Conservation (phyloP, 2,113 vertebrate genomes). For the Fukomys damarensis region DNA sequence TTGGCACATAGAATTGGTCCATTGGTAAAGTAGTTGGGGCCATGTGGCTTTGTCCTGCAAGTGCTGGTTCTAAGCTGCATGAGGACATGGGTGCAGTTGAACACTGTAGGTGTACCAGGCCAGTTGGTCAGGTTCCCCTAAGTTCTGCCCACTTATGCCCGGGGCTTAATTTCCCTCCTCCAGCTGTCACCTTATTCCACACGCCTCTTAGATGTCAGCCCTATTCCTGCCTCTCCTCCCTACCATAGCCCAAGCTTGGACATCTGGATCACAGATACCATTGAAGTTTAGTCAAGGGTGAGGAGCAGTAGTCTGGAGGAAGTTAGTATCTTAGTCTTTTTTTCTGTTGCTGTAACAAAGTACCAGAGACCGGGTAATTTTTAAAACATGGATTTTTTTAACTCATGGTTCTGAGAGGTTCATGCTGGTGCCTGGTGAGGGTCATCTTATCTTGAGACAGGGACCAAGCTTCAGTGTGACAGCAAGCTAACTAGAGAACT, state of each 20-base stretch:
- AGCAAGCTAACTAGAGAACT: not conserved
- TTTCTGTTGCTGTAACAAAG: not conserved
- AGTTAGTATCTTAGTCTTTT: not conserved
- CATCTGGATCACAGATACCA: not conserved
- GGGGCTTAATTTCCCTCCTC: not conserved
- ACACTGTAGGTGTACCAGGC: accelerated
- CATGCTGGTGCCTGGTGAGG: not conserved
- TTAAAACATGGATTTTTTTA: not conserved
- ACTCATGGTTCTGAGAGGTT: not conserved
- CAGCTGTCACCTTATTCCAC: not conserved
- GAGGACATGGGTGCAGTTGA: not conserved
- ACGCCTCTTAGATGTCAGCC: too few relatives aligned
- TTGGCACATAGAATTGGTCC: not conserved
- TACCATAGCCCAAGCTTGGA: not conserved
- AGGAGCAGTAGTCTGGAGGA: not conserved
- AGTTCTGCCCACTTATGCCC: not conserved
- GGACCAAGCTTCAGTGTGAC: too few relatives aligned
- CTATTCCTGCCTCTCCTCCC: not conserved
- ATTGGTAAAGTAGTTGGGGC: not conserved
- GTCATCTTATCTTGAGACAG: not conserved
- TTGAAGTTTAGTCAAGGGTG: not conserved
- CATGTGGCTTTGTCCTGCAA: not conserved
- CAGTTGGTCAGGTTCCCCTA: not conserved
- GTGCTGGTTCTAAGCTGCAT: not conserved
- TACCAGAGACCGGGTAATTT: not conserved